A percentile compares a stretch with the other conserved stretches of the same genome.
Evolutionary conservation across 2,797 vertebrate genomes (phyloP).

Genomic region (Carduelis carduelis): DNA sequence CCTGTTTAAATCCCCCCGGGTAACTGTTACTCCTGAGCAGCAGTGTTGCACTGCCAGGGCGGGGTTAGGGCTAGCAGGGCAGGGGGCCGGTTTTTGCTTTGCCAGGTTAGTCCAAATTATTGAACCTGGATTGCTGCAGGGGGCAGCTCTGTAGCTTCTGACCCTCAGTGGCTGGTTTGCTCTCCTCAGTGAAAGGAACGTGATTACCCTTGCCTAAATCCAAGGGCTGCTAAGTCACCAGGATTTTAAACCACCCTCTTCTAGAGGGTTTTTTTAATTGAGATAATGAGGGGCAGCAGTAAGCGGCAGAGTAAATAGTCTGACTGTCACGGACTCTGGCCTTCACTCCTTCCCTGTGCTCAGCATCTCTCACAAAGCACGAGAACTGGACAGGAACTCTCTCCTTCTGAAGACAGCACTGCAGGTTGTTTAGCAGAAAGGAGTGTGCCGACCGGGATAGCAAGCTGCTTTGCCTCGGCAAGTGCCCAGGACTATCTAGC

Average conservation of each 20-base stretch:
- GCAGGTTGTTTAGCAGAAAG: neutral
- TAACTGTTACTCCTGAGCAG: neutral
- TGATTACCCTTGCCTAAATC: neutral
- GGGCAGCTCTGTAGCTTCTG: neutral
- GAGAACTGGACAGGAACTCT: neutral
- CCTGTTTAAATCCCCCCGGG: neutral
- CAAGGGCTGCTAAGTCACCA: neutral
- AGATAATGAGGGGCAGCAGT: slow-evolving; percentile 45
- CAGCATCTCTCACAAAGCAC: neutral
- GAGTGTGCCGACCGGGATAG: neutral
- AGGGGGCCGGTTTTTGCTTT: neutral
- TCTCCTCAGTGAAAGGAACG: neutral
- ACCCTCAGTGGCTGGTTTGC: neutral
- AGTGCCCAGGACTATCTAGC: neutral
- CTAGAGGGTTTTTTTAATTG: slow-evolving; percentile 56
- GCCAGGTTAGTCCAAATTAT: rapidly evolving
- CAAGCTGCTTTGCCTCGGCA: slow-evolving; percentile 2
- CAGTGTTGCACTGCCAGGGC: neutral
- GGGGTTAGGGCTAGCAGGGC: rapidly evolving
- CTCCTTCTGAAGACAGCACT: neutral
- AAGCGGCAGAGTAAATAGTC: neutral
- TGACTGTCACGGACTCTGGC: neutral
- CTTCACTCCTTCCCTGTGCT: neutral
- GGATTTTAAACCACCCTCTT: neutral
- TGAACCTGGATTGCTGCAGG: neutral